These are phyloP conservation scores for Thomomys bottae DNA, from an alignment of 2,113 vertebrate species.

Conservation along the genomic window DNA sequence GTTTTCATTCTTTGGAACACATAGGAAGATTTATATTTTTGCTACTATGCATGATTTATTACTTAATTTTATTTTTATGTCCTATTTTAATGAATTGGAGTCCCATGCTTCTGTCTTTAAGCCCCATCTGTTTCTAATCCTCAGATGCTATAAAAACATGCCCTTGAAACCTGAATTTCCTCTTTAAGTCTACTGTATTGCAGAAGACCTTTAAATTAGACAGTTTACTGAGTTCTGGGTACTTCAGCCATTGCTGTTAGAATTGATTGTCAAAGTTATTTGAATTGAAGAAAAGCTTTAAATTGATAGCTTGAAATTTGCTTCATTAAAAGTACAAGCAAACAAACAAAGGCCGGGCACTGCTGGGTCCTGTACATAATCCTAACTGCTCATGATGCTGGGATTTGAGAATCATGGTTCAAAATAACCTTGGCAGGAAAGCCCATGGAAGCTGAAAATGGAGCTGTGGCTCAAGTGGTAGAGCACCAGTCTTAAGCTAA, in stretches of 20 bases:
- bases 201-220: constrained; percentile 69
- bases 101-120: constrained; percentile 57
- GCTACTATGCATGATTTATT: constrained; percentile 30
- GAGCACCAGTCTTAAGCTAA: no score
- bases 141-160: constrained; percentile 36
- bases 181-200: constrained; percentile 13
- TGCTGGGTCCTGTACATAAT: no score
- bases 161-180: constrained; percentile 72
- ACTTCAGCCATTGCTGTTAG: constrained; percentile 53
- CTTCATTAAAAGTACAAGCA: constrained; percentile 4
- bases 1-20: constrained; percentile 48
- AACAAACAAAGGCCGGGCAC: no score
- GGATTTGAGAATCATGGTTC: no score
- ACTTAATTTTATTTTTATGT: constrained; percentile 69
- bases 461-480: no score
- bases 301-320: background rate
- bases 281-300: constrained; percentile 12
- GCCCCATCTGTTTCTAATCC: constrained; percentile 67
- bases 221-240: constrained; percentile 50
- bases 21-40: constrained; percentile 28
- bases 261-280: background rate
- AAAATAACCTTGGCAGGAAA: no score
- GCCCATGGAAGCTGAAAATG: no score
- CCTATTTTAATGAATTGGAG: constrained; percentile 60
- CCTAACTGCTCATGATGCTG: no score